Base-by-base conservation (phyloP, 2,797 vertebrate species). In the Sylvilagus floridanus region DNA sequence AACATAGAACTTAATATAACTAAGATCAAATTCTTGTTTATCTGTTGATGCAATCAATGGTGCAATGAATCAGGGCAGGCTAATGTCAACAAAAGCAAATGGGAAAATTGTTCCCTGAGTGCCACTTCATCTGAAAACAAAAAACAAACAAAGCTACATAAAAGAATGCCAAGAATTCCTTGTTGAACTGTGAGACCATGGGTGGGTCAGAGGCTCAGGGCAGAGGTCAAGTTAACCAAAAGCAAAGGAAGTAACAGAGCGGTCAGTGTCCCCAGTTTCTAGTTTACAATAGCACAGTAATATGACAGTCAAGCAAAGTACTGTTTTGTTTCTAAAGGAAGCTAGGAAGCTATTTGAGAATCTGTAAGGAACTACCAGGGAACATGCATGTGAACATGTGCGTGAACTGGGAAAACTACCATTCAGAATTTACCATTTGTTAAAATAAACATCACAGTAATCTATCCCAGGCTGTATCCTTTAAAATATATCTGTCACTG, bases 11-110 rank as follows among this genome's bases (percentile, higher is more conserved):
- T 72, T 94, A 90, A 71, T n/a, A 65, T 88, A 89, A 91, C 68
- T 95, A 94, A 95, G 93, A 94, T 88, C 71, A 35, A 90, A 88
- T 68, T 90, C 79, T 69, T 88, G 24, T 83, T 93, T 84, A 69
- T 79, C 77, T 69, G 60, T 62, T 88, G 24, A 68, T 22, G 78
- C 21, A 72, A 32, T 22, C 24, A 37, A 77, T 6, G 47, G 28
- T 30, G 5, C 81, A 81, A 57, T 79, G 63, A 91, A 76, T 84
- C n/a, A 8, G 0, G 35, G 50, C 26, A 60, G 0, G 21, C 37
- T 65, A 57, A 92, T 54, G 30, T 57, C 69, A 94, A 93, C 68
- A 90, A 88, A 73, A 90, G 50, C 62, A 62, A 91, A 95, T 81
- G 75, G 16, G 8, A 54, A 83, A 91, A 54, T 71, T 73, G 7